A percentile compares a stretch with the other conserved stretches of the same genome.
These are phyloP conservation scores for Seriola rivoliana DNA, from an alignment of 2,113 vertebrate species.

Conservation along the genomic window DNA sequence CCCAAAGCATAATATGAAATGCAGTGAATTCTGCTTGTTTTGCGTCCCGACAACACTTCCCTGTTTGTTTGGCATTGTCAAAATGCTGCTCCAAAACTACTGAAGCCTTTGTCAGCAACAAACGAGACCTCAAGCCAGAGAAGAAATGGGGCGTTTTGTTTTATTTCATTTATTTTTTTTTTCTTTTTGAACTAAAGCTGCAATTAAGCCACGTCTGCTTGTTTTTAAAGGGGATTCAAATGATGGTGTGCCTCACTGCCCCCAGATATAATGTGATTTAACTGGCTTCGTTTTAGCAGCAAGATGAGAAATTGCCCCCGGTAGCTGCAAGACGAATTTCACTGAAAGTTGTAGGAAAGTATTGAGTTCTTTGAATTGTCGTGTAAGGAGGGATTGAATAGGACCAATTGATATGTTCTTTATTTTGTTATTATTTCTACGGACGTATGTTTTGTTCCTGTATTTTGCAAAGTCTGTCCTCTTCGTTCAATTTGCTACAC, in stretches of 20 bases:
- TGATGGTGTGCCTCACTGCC: slow-evolving; percentile 40
- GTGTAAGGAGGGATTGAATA: not conserved
- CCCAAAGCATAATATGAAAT: slow-evolving; percentile 15
- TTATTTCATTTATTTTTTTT: not conserved
- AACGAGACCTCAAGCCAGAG: slow-evolving; percentile 30
- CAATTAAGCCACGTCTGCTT: slow-evolving; percentile 58
- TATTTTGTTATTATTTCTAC: too few relatives aligned
- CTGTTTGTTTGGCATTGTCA: slow-evolving; percentile 59
- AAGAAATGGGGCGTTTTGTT: slow-evolving; percentile 5
- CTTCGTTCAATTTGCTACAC: not conserved
- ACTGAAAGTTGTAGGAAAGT: not conserved
- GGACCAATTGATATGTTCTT: not conserved
- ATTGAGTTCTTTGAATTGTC: slow-evolving; percentile 1
- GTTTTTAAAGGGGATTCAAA: slow-evolving; percentile 56
- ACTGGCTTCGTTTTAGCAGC: slow-evolving; percentile 33
- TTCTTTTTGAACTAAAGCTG: slow-evolving; percentile 45
- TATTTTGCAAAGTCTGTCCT: not conserved
- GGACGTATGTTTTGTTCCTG: not conserved
- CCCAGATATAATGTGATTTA: slow-evolving; percentile 46
- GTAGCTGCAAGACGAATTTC: not conserved
- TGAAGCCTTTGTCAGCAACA: slow-evolving; percentile 62
- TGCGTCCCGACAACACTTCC: slow-evolving; percentile 2
- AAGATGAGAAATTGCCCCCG: slow-evolving; percentile 16
- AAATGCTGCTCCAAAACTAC: slow-evolving; percentile 34
- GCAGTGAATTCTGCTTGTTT: slow-evolving; percentile 16